Base-by-base conservation (phyloP, 1,140 invertebrate species). In the Piezodorus guildinii region DNA sequence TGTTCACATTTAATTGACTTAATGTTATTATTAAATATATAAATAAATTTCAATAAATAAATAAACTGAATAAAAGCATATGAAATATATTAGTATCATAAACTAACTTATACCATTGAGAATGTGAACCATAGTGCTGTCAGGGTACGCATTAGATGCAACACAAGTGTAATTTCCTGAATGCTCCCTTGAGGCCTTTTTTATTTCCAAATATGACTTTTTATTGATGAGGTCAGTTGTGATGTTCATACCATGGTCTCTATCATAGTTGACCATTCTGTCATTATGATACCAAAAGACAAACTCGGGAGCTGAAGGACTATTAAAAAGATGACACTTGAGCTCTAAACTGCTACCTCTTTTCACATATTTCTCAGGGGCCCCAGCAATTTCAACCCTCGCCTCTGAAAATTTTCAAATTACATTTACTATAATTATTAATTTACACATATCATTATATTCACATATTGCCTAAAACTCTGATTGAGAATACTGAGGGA, bases 231-330 rank as follows among this genome's bases (percentile, higher is more conserved):
- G 73, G 66, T 88, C 83, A 3, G 85, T 85, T 51, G 84, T 89
- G 16, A 90, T 89, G 71, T 90, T 91, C 68, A 90, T 85, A 43
- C 88, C 88, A 62, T 85, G 80, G 77, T 88, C 86, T 62, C 83
- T 77, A 74, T 92, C 90, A 74, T 91, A 92, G 76, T 91, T 92
- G 73, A 92, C 89, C 88, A 92, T 91, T 63, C 87, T 79, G 69
- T 86, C 86, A 73, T 91, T 88, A 75, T 92, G 90, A 75, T 91
- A 94, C 91, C 90, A 93, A 78, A 91, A 92, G 44, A 93, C 82
- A 72, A 86, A 93, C 14, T 85, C 84, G 1, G 88, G 88, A 2
- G 83, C 81, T 19, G 23, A 21, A 25, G 90, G 91, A 56, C 87
- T 89, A 67, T 89, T 84, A 68, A 85, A 81, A 10, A 93, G 84